Conservation (phyloP, 2,888 invertebrate genomes). For the Eilema caniola region DNA sequence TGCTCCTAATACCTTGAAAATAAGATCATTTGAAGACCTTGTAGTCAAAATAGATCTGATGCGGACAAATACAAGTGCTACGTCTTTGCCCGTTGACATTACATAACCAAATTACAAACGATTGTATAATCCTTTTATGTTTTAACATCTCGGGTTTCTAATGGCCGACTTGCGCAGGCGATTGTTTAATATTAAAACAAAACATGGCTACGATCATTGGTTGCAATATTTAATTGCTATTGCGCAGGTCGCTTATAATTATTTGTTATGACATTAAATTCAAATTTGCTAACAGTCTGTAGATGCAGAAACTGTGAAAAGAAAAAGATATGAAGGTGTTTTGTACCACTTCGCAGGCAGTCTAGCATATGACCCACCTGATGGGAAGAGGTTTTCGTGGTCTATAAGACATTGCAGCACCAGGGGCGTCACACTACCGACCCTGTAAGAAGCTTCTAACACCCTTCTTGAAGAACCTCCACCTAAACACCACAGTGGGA, state of each 20-base stretch:
- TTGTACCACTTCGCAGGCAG: too few species aligned
- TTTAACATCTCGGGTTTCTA: conserved; percentile 12
- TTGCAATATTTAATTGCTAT: conserved; percentile 9
- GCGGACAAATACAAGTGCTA: neutral
- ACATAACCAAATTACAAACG: neutral
- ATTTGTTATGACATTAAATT: neutral
- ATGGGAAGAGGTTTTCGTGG: too few species aligned
- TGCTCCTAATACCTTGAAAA: too few species aligned
- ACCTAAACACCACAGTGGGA: too few species aligned
- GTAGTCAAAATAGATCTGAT: too few species aligned
- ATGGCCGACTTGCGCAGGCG: conserved; percentile 4
- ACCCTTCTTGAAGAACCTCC: too few species aligned
- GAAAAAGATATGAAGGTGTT: too few species aligned
- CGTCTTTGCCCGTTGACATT: neutral
- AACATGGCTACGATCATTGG: conserved; percentile 11
- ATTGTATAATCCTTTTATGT: conserved; percentile 5
- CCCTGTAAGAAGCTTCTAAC: too few species aligned
- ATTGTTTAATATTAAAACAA: conserved; percentile 18
- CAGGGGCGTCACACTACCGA: too few species aligned
- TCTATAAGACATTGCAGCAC: too few species aligned
- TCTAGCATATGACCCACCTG: too few species aligned
- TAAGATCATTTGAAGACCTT: too few species aligned
- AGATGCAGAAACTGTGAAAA: neutral
- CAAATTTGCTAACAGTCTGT: neutral
- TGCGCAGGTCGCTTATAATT: neutral